Evolutionary conservation across 1,140 invertebrate genomes (phyloP), one percentile per base, ranked within the genome.

Genomic region (Ostrea denselamellosa): DNA sequence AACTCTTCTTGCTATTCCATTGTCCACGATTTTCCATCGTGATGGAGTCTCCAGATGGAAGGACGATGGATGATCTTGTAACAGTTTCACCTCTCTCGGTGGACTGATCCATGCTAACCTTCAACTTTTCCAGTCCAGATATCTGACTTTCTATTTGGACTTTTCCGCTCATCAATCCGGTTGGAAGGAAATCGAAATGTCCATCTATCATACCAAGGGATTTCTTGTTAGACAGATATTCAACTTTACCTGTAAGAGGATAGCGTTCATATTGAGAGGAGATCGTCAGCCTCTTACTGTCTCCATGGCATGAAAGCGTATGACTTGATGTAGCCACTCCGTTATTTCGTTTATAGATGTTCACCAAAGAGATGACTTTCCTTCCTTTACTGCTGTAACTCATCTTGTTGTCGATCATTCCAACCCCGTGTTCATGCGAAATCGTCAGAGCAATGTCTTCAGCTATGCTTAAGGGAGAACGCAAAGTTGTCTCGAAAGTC

Each of bases 21-120:
- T 81, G 84, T 51, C 56, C 53, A 25, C 89, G 68, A 25, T 65
- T 89, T 83, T 89, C 86, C 71, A 89, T 28, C n/a, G 84, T 56
- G 8, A 89, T 52, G 52, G 83, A 19, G 14, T 85, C n/a, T 85
- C 83, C n/a, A 68, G 58, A 44, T 19, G n/a, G n/a, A 62, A 58
- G 54, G 14, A n/a, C 28, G 34, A 86, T 7, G 28, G 88, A 54
- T 14, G 65, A 52, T 56, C 52, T 82, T 10, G 85, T 82, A 54
- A 85, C 54, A 34, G 22, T 54, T 19, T 65, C 34, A 68, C 81
- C 85, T 8, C 85, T 34, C 19, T 89, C 88, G 7, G 71, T 68
- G 17, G 34, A 28, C 22, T 84, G 77, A 22, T 56, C 54, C 8
- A 86, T 8, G 19, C 34, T 71, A n/a, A 89, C 1, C 51, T 62